Evolutionary conservation across 2,113 vertebrate genomes (phyloP), one percentile per base, ranked within the genome.

Genomic region (Periophthalmus modestus): DNA sequence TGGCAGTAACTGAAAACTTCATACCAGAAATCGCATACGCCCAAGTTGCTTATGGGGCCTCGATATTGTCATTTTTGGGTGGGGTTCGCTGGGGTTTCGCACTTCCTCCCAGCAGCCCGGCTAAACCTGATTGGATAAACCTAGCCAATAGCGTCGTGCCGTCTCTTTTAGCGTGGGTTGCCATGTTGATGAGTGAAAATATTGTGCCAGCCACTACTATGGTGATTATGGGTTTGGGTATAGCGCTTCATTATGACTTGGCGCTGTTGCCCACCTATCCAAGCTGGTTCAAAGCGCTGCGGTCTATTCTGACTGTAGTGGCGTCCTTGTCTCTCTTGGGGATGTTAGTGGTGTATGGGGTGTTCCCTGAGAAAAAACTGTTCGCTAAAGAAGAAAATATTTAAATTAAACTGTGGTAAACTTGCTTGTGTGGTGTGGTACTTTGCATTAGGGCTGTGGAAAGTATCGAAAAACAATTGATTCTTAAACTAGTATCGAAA

Each of bases 81-180:
- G 97, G 97, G 15, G 86, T 93, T 52, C 95, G 96, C 47, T 99
- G 98, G 97, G 98, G 98, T 11, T 98, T 96, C 62, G 83, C 95
- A n/a, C 91, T 98, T 39, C 95, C 95, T 0, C 94, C 96, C 66
- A 81, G 85, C 79, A 98, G 96, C 89, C 95, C 96, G 0, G 95
- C 95, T 67, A 95, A 94, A 86, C 96, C 95, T 0, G 96, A 98
- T 82, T 96, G 94, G 93, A 71, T 94, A 63, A 98, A 96, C 90
- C 86, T 99, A 83, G 90, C 88, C 73, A 96, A 94, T 10, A 91
- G 96, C 33, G 85, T 81, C 10, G 36, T 94, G 71, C 95, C 94
- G 19, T 47, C 94, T 65, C 3, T 98, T 15, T 11, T 98, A 0
- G 95, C 96, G 28, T 99, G 96, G 90, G 73, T 81, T 58, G 89